Evolutionary conservation across 1,140 invertebrate species (phyloP).

Genomic region (Tenebrio molitor): DNA sequence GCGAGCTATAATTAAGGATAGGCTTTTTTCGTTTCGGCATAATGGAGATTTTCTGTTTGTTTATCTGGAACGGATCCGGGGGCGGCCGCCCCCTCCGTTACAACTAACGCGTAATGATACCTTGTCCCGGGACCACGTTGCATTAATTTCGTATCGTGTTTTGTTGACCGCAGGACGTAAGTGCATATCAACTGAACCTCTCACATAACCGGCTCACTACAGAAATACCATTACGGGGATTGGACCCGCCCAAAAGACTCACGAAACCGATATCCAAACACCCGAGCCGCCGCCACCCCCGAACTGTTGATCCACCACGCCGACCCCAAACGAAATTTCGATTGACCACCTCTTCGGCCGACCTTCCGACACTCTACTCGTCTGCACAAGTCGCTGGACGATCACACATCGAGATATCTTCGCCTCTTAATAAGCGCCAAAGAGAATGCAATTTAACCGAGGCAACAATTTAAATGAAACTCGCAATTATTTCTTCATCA

Average conservation of each 20-base stretch:
- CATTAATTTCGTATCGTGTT: conserved; percentile 35
- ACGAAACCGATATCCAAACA: conserved; percentile 18
- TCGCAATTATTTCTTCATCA: conserved; percentile 40
- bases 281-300: not conserved
- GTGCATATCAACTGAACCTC: conserved; percentile 14
- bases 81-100: not conserved
- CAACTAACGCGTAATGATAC: conserved; percentile 28
- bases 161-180: conserved; percentile 20
- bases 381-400: conserved; percentile 5
- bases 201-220: conserved; percentile 8
- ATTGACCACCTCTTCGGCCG: too few relatives aligned
- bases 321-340: not conserved
- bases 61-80: conserved; percentile 2
- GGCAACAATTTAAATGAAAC: conserved; percentile 38
- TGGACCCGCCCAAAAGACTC: conserved; percentile 1
- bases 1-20: conserved; percentile 45
- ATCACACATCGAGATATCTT: conserved; percentile 36
- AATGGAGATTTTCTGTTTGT: conserved; percentile 41
- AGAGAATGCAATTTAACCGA: conserved; percentile 35
- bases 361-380: conserved; percentile 21
- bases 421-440: conserved; percentile 18
- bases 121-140: conserved; percentile 1
- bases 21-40: conserved; percentile 37
- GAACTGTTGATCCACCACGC: not conserved
- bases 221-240: conserved; percentile 7